These are phyloP conservation scores for Sapajus apella DNA, from an alignment of 2,113 vertebrate genomes.

Conservation along the genomic window DNA sequence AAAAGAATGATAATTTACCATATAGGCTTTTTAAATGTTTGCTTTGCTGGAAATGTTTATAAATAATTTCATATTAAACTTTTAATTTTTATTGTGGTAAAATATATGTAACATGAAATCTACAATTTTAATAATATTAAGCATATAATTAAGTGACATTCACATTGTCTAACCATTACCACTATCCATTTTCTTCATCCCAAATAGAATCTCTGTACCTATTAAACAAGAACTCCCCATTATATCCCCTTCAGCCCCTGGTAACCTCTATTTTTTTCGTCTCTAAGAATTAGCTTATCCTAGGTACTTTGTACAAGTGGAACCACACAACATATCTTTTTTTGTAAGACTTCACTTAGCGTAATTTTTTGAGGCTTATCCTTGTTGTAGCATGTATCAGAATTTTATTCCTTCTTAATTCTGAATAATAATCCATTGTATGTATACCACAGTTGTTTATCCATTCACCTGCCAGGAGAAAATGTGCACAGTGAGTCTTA, in stretches of 20 bases:
- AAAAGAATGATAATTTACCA: neutral
- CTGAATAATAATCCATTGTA: neutral
- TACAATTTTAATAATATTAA: neutral
- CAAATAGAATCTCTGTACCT: neutral
- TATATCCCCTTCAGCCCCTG: neutral
- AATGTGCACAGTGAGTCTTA: neutral
- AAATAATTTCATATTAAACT: neutral
- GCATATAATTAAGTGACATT: neutral
- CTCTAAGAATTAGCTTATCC: neutral
- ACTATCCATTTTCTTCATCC: neutral
- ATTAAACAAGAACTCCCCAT: neutral
- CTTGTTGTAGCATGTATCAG: neutral
- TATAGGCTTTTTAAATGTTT: neutral
- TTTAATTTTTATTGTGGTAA: neutral
- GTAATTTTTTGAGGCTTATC: neutral
- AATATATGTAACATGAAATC: neutral
- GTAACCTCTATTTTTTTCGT: neutral
- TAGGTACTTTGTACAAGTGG: neutral
- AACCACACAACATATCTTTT: neutral
- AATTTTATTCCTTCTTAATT: neutral
- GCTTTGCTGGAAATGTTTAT: neutral
- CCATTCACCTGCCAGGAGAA: neutral
- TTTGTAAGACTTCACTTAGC: neutral
- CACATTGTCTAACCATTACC: neutral
- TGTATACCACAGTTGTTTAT: neutral